phyloP scores from a whole-genome alignment of 1,140 invertebrate species.

The Penaeus japonicus region DNA sequence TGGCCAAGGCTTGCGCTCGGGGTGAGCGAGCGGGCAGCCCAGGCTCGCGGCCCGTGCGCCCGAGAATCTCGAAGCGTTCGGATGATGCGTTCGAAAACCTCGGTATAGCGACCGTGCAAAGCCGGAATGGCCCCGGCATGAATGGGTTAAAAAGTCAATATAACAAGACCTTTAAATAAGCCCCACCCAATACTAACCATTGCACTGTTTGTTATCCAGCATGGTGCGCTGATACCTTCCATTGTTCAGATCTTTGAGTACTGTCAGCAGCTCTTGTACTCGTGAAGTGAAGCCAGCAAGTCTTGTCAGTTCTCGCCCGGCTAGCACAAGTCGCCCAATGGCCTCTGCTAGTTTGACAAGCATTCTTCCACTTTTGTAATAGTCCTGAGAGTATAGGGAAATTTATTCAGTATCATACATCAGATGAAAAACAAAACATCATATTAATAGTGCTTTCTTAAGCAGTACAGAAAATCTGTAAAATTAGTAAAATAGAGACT shows the following conservation, averaged over 20 bases:
- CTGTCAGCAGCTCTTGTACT: conserved; percentile 87
- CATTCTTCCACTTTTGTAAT: conserved; percentile 97
- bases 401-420: conserved; percentile 9
- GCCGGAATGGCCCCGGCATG: too few relatives aligned
- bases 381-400: conserved; percentile 69
- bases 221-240: conserved; percentile 90
- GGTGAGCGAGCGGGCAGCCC: too few relatives aligned
- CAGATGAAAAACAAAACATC: not conserved
- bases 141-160: too few relatives aligned
- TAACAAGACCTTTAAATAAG: too few relatives aligned
- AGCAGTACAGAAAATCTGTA: not conserved
- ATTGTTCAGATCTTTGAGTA: conserved; percentile 85
- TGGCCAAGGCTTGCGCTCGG: too few relatives aligned
- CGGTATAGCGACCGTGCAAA: too few relatives aligned
- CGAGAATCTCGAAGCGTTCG: too few relatives aligned
- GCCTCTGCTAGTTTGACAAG: conserved; percentile 96
- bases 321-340: conserved; percentile 91
- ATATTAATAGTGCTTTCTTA: not conserved
- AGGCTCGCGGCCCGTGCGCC: too few relatives aligned
- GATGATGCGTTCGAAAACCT: too few relatives aligned
- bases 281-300: conserved; percentile 92
- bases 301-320: conserved; percentile 91
- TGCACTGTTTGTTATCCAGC: conserved; percentile 66
- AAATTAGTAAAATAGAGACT: not conserved
- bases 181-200: not conserved